Evolutionary conservation across 1,140 invertebrate genomes (phyloP), one percentile per base, ranked within the genome.

Genomic region (Mya arenaria): DNA sequence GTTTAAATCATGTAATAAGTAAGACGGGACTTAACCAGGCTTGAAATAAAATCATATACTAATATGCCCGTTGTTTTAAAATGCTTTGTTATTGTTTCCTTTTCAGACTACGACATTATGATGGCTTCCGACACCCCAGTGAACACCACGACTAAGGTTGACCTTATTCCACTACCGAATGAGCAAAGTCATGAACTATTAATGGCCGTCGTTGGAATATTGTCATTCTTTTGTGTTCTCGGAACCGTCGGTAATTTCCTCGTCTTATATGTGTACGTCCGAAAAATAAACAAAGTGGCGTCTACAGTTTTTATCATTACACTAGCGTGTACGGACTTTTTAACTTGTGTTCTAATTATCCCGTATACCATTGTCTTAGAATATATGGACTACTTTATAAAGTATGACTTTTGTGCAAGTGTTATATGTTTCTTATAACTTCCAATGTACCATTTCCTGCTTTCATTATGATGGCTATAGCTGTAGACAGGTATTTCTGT

Each of bases 401-500:
- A 83, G 5, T 85, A 85, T 56, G 90, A 91, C 58, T 41, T 89
- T 44, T 89, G 10, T 93, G 92, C 72, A 92, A 92, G 80, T 58
- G 91, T 17, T 92, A 91, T 81, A 87, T 90, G 60, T 92, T 93
- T 80, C 66, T 92, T 25, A 90, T 92, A 15, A 92, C 90, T 25
- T 91, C 88, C 55, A 92, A 88, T 39, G 89, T 93, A 28, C 90
- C 90, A 6, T 92, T 91, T 79, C 90, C 91, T 15, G 88, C 90
- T 28, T 89, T 93, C 69, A 89, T 93, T 25, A 93, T 93, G 91
- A 88, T 89, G 10, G 91, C 90, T 23, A 92, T 93, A 41, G 92
- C 92, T 17, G 84, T 92, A 66, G 92, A 93, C 69, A 80, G 92
- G 44, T 93, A 90, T 82, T 81, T 92, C 6, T 92, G 92, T 80